phyloP scores from a whole-genome alignment of 1,140 invertebrate genomes.

The Drosophila pseudoananassae region DNA sequence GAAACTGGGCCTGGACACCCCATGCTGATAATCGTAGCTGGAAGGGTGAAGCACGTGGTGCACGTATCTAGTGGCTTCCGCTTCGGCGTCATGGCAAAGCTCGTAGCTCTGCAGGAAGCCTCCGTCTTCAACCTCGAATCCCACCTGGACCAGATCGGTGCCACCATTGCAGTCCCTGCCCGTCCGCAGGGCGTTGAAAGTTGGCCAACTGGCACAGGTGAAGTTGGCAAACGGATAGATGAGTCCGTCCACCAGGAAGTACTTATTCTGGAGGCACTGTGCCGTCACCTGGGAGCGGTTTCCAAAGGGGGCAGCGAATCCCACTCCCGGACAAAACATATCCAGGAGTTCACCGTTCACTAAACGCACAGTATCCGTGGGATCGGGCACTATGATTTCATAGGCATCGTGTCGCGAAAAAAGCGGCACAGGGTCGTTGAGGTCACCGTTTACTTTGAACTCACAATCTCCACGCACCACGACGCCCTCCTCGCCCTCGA shows the following conservation, averaged over 20 bases:
- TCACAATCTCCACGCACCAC: slow-evolving; percentile 66
- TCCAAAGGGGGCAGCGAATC: slow-evolving; percentile 58
- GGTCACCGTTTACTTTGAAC: slow-evolving; percentile 72
- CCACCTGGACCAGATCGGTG: slow-evolving; percentile 75
- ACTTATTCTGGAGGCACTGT: slow-evolving; percentile 70
- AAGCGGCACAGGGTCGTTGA: slow-evolving; percentile 70
- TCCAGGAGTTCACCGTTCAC: slow-evolving; percentile 69
- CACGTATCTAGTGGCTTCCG: slow-evolving; percentile 82
- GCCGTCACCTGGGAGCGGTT: slow-evolving; percentile 62
- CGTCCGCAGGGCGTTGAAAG: slow-evolving; percentile 73
- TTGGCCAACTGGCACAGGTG: slow-evolving; percentile 63
- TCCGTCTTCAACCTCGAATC: slow-evolving; percentile 70
- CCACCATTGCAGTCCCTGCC: slow-evolving; percentile 74
- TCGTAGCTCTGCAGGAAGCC: slow-evolving; percentile 83
- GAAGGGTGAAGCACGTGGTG: slow-evolving; percentile 79
- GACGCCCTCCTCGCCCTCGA: slow-evolving; percentile 58
- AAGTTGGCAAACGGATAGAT: slow-evolving; percentile 76
- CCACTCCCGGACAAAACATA: slow-evolving; percentile 67
- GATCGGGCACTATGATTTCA: slow-evolving; percentile 68
- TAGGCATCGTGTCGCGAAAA: slow-evolving; percentile 56
- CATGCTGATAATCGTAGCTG: slow-evolving; percentile 74
- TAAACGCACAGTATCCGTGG: slow-evolving; percentile 67
- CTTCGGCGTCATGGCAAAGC: slow-evolving; percentile 84
- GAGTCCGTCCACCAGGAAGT: slow-evolving; percentile 67
- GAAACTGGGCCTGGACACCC: slow-evolving; percentile 75